A percentile compares a stretch with the other conserved stretches of the same genome.
Conservation (phyloP, 2,797 vertebrate species). For the Perodicticus potto region DNA sequence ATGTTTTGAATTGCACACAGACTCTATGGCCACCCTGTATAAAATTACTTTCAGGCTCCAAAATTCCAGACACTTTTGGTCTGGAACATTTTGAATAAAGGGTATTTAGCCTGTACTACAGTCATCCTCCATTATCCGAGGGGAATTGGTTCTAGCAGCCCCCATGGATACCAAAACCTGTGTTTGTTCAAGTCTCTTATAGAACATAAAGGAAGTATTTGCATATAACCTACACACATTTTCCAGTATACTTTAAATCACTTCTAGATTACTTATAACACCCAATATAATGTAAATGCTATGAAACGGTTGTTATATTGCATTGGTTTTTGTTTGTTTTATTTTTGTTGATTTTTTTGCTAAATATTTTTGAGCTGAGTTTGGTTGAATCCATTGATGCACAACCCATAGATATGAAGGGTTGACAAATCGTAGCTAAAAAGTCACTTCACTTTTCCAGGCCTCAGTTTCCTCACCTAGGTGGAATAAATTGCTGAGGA, state of each 20-base stretch:
- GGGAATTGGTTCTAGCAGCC: neutral
- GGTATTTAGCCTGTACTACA: neutral
- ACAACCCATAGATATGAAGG: neutral
- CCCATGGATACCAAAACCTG: neutral
- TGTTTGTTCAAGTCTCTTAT: neutral
- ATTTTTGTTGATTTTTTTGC: neutral
- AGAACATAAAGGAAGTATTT: neutral
- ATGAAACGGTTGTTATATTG: neutral
- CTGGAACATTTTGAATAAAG: neutral
- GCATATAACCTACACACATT: neutral
- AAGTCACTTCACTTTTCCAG: neutral
- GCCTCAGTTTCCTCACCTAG: neutral
- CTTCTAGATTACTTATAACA: neutral
- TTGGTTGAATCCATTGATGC: neutral
- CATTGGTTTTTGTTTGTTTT: neutral
- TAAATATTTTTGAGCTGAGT: neutral
- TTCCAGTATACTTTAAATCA: neutral
- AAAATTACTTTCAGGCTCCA: neutral
- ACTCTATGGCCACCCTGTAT: neutral
- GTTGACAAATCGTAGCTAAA: neutral
- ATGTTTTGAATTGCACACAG: too few relatives aligned
- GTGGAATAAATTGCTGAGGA: neutral
- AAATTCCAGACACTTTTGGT: neutral
- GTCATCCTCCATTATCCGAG: neutral
- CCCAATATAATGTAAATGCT: neutral